Evolutionary conservation across 2,797 vertebrate genomes (phyloP).

Genomic region (Halcyon leucocephala): DNA sequence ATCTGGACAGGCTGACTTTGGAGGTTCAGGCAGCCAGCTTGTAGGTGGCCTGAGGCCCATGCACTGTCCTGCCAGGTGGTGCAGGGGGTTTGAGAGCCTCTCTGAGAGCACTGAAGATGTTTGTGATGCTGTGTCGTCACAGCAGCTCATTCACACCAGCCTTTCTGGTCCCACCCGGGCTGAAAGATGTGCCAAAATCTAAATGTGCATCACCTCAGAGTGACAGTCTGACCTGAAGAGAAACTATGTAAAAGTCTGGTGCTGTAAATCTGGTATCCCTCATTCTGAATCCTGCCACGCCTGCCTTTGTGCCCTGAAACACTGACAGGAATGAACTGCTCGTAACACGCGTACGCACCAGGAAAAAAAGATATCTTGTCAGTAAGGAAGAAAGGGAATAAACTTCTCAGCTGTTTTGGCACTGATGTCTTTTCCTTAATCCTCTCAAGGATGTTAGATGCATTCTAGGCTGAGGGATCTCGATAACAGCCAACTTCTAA

Average conservation of each 20-base stretch:
- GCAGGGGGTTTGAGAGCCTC: not conserved
- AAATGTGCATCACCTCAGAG: not conserved
- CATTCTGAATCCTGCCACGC: not conserved
- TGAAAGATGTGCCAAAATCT: not conserved
- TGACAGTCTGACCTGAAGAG: not conserved
- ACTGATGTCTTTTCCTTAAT: not conserved
- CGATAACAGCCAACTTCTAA: not conserved
- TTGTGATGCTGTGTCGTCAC: not conserved
- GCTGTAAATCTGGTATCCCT: not conserved
- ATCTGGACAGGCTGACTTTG: not conserved
- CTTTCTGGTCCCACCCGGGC: not conserved
- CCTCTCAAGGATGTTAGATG: not conserved
- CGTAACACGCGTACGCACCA: accelerated
- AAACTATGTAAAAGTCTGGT: not conserved
- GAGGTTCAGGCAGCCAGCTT: not conserved
- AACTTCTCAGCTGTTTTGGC: not conserved
- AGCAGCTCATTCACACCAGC: not conserved
- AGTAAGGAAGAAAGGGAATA: not conserved
- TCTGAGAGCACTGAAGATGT: not conserved
- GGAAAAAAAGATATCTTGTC: not conserved
- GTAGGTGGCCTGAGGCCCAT: not conserved
- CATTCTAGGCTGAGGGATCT: not conserved
- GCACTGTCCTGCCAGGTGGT: not conserved
- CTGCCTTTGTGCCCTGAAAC: not conserved
- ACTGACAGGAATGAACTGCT: not conserved